A percentile compares a stretch with the other conserved stretches of the same genome.
Conservation (phyloP, 1,140 invertebrate genomes). For the Drosophila aff. region DNA sequence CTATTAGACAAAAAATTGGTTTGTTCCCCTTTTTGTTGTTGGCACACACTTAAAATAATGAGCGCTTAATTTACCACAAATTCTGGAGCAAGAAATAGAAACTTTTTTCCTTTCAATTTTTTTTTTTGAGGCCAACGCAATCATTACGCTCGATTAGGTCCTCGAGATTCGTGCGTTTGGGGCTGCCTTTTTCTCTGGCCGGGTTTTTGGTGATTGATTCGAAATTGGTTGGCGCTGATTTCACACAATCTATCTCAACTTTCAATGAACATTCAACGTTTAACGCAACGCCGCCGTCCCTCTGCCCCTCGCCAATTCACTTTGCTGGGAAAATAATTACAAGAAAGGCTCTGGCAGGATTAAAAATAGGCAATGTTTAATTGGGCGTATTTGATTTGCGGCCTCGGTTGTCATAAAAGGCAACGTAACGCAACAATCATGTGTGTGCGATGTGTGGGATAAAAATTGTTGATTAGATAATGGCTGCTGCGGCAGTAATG, state of each 20-base stretch:
- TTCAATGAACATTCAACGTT: constrained; percentile 40
- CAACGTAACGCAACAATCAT: constrained; percentile 61
- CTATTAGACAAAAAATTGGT: constrained; percentile 55
- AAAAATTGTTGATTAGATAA: constrained; percentile 59
- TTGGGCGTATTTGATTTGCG: constrained; percentile 81
- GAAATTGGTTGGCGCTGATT: constrained; percentile 82
- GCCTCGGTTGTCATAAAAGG: constrained; percentile 57
- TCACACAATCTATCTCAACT: constrained; percentile 75
- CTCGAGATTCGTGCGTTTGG: constrained; percentile 45
- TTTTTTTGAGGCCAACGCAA: constrained; percentile 62
- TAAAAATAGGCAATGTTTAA: constrained; percentile 69
- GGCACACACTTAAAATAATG: constrained; percentile 77
- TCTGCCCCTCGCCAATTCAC: constrained; percentile 35
- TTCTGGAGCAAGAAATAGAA: constrained; percentile 45
- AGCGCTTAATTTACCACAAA: constrained; percentile 80
- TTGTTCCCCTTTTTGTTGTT: constrained; percentile 5
- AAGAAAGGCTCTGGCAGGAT: constrained; percentile 41
- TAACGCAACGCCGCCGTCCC: constrained; percentile 1
- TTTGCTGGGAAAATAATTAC: constrained; percentile 68
- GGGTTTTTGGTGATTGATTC: constrained; percentile 72
- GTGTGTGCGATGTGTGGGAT: constrained; percentile 41
- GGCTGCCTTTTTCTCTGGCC: constrained; percentile 16
- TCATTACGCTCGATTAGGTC: constrained; percentile 80
- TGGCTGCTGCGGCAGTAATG: constrained; percentile 17
- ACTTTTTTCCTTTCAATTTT: constrained; percentile 10